Evolutionary conservation across 2,888 invertebrate species (phyloP), one percentile per base, ranked within the genome.

Genomic region (Atrina japonica): DNA sequence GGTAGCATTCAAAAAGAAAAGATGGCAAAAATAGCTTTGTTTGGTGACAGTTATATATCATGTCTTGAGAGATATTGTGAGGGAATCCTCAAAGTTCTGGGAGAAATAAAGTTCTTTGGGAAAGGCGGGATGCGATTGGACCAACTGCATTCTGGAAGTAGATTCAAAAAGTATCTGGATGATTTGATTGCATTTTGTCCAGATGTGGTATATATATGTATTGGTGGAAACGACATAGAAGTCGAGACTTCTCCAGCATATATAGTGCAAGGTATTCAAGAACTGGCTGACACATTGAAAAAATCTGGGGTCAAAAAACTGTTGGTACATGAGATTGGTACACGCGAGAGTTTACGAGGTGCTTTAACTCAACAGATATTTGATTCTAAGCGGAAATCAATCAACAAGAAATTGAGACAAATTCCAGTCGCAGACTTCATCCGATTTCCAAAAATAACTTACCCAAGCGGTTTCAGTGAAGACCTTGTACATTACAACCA

Each of bases 111-210:
- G 35, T 43, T 58, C 40, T 35, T 35, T 11, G 58, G 43, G 2
- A 23, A 21, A 9, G 58, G 58, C 9, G 58, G 58, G 14, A 58
- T 58, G 58, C 41, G 58, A 21, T 23, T 23, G 9, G 58, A 43
- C 23, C n/a, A 3, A 21, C 5, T 58, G 7, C 23, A 40, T 41
- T 11, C 5, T 35, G 35, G 35, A 35, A 35, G 35, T 11, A 35
- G 35, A 11, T 35, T 35, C 35, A 35, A 6, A 41, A 21, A 41
- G 2, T 21, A 21, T 14, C 21, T 58, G 2, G 3, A 40, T 41
- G 25, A 58, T 11, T 25, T 58, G 14, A 11, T 58, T 7, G 43
- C 23, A 2, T 58, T 58, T n/a, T 18, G 21, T 29, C 58, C 43
- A 21, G 41, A 58, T 40, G 40, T 25, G 9, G 41, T 58, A 9